Conservation (phyloP, 2,797 vertebrate species). For the Sternotherus odoratus region DNA sequence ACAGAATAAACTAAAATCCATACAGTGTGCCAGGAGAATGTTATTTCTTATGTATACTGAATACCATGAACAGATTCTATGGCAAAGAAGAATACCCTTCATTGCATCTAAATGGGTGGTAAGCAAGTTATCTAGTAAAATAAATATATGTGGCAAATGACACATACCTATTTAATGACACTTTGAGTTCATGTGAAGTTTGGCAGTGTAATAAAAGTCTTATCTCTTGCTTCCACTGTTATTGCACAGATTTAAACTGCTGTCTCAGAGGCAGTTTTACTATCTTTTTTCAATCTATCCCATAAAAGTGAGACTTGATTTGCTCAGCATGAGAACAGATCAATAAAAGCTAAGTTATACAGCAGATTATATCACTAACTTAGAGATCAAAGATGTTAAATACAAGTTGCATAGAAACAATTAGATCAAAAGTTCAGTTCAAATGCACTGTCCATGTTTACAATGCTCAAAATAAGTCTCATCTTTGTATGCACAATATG, state of each 20-base stretch:
- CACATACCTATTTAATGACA: conserved; percentile 88
- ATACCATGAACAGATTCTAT: conserved; percentile 40
- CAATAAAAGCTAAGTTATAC: conserved; percentile 89
- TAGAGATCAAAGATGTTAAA: conserved; percentile 87
- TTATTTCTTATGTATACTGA: conserved; percentile 23
- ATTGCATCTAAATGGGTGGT: conserved; percentile 81
- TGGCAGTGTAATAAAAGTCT: conserved; percentile 89
- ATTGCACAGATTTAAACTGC: conserved; percentile 87
- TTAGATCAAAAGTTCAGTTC: conserved; percentile 84
- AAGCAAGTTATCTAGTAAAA: conserved; percentile 82
- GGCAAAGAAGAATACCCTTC: conserved; percentile 56
- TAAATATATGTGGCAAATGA: conserved; percentile 86
- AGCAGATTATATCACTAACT: conserved; percentile 84
- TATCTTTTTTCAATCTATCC: conserved; percentile 88
- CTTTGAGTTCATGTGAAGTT: conserved; percentile 89
- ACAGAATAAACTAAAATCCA: conserved; percentile 29
- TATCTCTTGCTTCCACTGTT: conserved; percentile 90
- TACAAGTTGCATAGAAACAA: conserved; percentile 79
- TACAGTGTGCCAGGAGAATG: conserved; percentile 15
- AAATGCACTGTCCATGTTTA: conserved; percentile 80
- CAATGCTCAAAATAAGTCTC: conserved; percentile 61
- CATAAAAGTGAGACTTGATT: conserved; percentile 91
- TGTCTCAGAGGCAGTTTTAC: conserved; percentile 88
- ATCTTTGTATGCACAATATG: conserved; percentile 17
- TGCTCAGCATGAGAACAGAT: conserved; percentile 92